Conservation (phyloP, 2,888 invertebrate species). For the Tethea ocularis region DNA sequence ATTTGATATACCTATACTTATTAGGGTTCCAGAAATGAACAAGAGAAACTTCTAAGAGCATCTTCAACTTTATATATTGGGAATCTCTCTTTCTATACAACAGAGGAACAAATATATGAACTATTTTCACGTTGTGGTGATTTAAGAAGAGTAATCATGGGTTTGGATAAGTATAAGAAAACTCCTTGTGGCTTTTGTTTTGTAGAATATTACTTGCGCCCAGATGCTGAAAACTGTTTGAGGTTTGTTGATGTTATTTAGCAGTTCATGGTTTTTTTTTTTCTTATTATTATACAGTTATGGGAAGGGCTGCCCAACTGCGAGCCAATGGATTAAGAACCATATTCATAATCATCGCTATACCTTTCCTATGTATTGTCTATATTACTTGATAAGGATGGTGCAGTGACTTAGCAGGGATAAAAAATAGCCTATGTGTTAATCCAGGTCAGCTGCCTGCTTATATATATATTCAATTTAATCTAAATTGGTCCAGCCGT, state of each 20-base stretch:
- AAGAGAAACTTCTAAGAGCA: slow-evolving; percentile 89
- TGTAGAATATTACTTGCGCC: slow-evolving; percentile 94
- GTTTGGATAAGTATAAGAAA: slow-evolving; percentile 98
- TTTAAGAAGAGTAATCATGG: slow-evolving; percentile 97
- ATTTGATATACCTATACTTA: slow-evolving; percentile 18
- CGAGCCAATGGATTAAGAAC: no score
- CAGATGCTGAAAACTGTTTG: slow-evolving; percentile 91
- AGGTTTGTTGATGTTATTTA: slow-evolving; percentile 67
- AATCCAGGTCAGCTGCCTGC: no score
- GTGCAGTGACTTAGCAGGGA: no score
- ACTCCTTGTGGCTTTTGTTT: slow-evolving; percentile 99
- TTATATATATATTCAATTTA: no score
- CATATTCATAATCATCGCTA: no score
- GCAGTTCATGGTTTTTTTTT: no score
- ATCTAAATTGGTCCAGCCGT: no score
- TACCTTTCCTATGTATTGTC: no score
- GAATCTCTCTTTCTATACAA: slow-evolving; percentile 98
- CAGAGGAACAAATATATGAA: slow-evolving; percentile 99
- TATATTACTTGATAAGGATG: no score
- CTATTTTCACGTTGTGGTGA: slow-evolving; percentile 98
- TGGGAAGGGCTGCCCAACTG: no score
- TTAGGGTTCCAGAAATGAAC: slow-evolving; percentile 94
- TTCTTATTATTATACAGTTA: no score
- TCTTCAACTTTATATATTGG: slow-evolving; percentile 97
- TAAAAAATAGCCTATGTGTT: no score